Evolutionary conservation across 2,888 invertebrate genomes (phyloP), one percentile per base, ranked within the genome.

Genomic region (Chymomyza fuscimana): DNA sequence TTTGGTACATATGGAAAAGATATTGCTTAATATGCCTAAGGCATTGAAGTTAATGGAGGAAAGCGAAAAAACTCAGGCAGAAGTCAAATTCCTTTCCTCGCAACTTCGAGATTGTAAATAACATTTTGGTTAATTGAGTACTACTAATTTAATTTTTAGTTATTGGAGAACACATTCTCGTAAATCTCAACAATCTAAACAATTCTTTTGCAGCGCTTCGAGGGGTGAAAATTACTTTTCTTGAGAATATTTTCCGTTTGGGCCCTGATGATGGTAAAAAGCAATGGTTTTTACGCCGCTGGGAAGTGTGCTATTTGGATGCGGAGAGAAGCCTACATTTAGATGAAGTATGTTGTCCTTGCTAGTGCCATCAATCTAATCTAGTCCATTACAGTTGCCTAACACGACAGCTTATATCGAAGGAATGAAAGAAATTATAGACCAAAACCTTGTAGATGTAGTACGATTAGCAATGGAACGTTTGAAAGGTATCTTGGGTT

Each of bases 1-100:
- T 1, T 93, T 97, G 79, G 94, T 94, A 54, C 94, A 96, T 88
- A 93, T 97, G 60, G 94, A 95, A 81, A 93, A 94, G 72, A 95
- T 97, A 89, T 95, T 96, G 64, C 92, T 93, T 64, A 94, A 94
- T 72, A 93, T 97, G 82, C 94, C 94, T 69, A 92, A 92, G 61
- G 95, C 96, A 76, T 93, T 94, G 81, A 90, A 87, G 0, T 94
- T 95, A 89, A 93, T 97, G 74, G 92, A 92, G 56, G 91, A 92
- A 77, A 95, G 25, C 4, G 25, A 25, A 25, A 93, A 73, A 92
- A 93, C 75, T 93, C 97, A 76, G 83, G 92, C 93, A 59, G 94
- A 95, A 81, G 92, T 97, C 25, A 93, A 96, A 65, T 93, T 93
- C 65, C 94, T 94, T 83, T 96, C 96, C 6, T 94, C 94, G 51